A percentile compares a stretch with the other conserved stretches of the same genome.
Evolutionary conservation across 2,888 invertebrate species (phyloP).

Genomic region (Andrena dorsata): DNA sequence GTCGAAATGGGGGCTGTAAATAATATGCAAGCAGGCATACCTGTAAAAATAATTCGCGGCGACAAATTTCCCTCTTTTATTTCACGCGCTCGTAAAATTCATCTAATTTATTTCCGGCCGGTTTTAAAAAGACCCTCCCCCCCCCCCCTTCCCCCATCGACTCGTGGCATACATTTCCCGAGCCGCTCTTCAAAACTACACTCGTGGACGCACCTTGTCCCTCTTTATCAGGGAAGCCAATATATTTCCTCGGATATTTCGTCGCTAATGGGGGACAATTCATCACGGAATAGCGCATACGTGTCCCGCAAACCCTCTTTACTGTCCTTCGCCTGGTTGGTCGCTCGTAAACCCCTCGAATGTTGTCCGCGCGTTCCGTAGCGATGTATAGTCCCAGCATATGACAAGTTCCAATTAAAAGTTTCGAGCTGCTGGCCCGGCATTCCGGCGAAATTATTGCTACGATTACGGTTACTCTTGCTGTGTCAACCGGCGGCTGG

Average conservation of each 20-base stretch:
- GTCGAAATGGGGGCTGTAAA: background rate
- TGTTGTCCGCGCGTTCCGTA: constrained; percentile 23
- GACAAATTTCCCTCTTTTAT: constrained; percentile 8
- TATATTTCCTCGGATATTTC: constrained; percentile 22
- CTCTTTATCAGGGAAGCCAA: constrained; percentile 21
- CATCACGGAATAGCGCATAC: constrained; percentile 54
- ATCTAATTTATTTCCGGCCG: constrained; percentile 25
- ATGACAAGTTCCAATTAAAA: constrained; percentile 69
- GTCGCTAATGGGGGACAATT: constrained; percentile 46
- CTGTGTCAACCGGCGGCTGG: constrained; percentile 39
- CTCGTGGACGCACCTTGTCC: background rate
- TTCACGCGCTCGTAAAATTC: background rate
- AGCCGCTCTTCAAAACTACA: background rate
- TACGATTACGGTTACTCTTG: constrained; percentile 54
- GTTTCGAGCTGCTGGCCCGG: constrained; percentile 45
- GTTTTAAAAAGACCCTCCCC: constrained; percentile 10
- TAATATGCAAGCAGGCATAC: background rate
- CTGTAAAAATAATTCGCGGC: constrained; percentile 21
- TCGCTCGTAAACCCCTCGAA: constrained; percentile 51
- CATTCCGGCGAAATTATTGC: constrained; percentile 57
- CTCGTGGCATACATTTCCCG: background rate
- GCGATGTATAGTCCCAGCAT: constrained; percentile 47
- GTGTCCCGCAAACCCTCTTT: constrained; percentile 51
- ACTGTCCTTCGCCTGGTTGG: constrained; percentile 50
- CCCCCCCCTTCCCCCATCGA: too few relatives aligned